phyloP scores from a whole-genome alignment of 1,140 invertebrate species.

The Cydia fagiglandana region DNA sequence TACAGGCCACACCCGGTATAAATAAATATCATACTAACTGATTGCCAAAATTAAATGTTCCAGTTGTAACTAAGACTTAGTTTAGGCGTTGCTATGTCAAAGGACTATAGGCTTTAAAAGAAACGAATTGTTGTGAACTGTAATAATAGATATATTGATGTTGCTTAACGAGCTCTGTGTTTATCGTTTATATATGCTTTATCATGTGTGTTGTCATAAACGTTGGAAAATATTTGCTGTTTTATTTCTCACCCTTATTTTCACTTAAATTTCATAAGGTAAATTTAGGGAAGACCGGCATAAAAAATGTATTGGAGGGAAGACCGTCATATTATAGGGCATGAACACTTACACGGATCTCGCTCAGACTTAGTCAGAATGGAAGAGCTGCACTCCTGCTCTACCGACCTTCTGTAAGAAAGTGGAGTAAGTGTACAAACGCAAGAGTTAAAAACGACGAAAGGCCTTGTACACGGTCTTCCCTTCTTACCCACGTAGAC shows the following conservation, averaged over 20 bases:
- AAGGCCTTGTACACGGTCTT: too few relatives aligned
- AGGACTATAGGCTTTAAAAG: background rate
- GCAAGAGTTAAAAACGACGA: too few relatives aligned
- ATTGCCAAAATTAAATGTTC: conserved; percentile 1
- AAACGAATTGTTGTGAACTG: conserved; percentile 30
- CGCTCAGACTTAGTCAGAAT: too few relatives aligned
- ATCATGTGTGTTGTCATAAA: conserved; percentile 33
- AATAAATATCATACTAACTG: conserved; percentile 8
- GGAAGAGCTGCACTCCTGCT: too few relatives aligned
- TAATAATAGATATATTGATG: conserved; percentile 31
- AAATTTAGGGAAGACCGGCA: too few relatives aligned
- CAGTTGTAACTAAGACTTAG: background rate
- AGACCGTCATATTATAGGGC: too few relatives aligned
- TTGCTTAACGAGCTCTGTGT: conserved; percentile 26
- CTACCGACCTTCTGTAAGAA: too few relatives aligned
- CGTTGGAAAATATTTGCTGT: conserved; percentile 24
- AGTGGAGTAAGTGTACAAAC: too few relatives aligned
- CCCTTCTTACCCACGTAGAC: too few relatives aligned
- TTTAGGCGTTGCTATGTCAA: conserved; percentile 17
- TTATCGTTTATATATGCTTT: conserved; percentile 32
- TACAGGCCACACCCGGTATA: too few relatives aligned
- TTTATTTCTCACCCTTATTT: background rate
- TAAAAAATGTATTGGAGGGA: too few relatives aligned
- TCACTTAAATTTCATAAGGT: background rate
- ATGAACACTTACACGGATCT: too few relatives aligned